phyloP scores from a whole-genome alignment of 2,113 vertebrate genomes.

The Oceanodroma tethys region DNA sequence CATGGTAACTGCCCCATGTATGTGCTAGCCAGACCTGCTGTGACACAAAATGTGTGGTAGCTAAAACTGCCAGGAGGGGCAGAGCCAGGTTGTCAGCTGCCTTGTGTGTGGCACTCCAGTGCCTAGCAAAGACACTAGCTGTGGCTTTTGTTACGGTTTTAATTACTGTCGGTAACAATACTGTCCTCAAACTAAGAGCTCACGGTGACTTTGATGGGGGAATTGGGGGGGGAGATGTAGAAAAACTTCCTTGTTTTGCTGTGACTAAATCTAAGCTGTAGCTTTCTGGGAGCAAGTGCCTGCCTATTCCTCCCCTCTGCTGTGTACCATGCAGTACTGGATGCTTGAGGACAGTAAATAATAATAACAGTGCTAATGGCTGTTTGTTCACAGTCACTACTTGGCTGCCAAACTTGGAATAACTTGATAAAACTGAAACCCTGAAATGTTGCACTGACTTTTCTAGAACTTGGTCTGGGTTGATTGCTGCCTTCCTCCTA shows the following conservation, averaged over 20 bases:
- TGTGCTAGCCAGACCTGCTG: not conserved
- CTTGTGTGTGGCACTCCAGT: not conserved
- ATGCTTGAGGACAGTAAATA: not conserved
- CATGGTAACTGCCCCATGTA: not conserved
- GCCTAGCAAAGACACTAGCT: not conserved
- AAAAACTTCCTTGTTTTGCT: not conserved
- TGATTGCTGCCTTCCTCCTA: not conserved
- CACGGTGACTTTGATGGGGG: not conserved
- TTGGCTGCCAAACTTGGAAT: not conserved
- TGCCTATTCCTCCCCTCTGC: not conserved
- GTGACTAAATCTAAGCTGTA: not conserved
- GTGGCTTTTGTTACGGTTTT: not conserved
- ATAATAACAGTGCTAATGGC: not conserved
- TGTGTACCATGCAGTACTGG: not conserved
- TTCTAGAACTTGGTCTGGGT: not conserved
- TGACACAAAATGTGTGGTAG: fast-evolving
- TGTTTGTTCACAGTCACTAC: not conserved
- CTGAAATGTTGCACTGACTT: not conserved
- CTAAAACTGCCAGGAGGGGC: not conserved
- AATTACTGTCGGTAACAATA: not conserved
- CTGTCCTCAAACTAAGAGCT: not conserved
- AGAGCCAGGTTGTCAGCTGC: not conserved
- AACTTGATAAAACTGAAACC: not conserved
- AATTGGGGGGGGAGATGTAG: not conserved
- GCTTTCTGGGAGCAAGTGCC: not conserved